Conservation (phyloP, 2,888 invertebrate genomes). For the Sinhomidia bicolor region DNA sequence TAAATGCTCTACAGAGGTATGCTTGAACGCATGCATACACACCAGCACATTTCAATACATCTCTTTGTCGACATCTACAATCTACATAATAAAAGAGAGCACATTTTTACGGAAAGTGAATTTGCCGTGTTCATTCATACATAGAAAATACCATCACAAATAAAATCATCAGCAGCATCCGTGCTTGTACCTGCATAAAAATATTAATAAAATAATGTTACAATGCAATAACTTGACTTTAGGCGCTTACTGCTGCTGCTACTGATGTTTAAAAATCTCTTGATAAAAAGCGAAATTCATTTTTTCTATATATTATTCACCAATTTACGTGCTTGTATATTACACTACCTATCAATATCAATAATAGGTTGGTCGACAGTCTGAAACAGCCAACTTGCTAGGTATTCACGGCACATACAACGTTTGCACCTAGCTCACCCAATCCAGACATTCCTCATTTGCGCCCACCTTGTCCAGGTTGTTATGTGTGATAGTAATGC, state of each 20-base stretch:
- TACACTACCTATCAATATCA: too few species aligned
- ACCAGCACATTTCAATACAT: constrained; percentile 10
- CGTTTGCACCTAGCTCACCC: not conserved
- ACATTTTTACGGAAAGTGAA: constrained; percentile 41
- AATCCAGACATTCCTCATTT: not conserved
- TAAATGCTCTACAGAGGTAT: constrained; percentile 10
- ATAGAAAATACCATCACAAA: not conserved
- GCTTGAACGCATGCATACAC: not conserved
- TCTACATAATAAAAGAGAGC: constrained; percentile 31
- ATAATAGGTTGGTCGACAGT: too few species aligned
- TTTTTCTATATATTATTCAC: too few species aligned
- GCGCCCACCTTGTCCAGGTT: not conserved
- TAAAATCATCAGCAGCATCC: not conserved
- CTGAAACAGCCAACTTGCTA: too few species aligned
- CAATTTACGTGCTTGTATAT: too few species aligned
- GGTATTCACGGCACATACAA: too few species aligned
- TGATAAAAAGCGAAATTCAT: too few species aligned
- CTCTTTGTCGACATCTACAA: not conserved
- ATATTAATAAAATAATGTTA: too few species aligned
- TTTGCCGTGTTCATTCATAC: constrained; percentile 34
- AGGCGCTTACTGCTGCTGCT: too few species aligned
- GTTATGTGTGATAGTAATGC: not conserved
- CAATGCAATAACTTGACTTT: too few species aligned
- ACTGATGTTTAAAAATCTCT: too few species aligned
- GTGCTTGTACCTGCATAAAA: not conserved